Evolutionary conservation across 2,113 vertebrate genomes (phyloP).

Genomic region (Setophaga kirtlandii): DNA sequence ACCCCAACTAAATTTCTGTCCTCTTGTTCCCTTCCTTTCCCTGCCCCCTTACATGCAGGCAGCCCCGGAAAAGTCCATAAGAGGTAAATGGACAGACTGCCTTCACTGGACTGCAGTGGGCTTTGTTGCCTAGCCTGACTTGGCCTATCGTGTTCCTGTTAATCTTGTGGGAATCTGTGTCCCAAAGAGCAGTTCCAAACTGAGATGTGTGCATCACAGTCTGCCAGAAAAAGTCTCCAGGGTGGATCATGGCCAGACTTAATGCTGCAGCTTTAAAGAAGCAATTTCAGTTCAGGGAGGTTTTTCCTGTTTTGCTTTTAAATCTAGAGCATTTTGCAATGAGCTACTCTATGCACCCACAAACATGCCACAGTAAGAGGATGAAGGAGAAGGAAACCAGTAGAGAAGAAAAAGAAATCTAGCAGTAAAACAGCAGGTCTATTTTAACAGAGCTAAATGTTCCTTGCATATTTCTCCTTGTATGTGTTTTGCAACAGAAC

Average conservation of each 20-base stretch:
- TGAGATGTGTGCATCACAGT: background rate
- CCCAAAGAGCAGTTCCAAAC: slow-evolving; percentile 29
- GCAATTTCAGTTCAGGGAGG: background rate
- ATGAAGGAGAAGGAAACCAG: background rate
- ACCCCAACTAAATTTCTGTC: background rate
- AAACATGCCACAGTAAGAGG: background rate
- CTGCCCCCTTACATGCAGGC: background rate
- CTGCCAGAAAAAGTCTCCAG: slow-evolving; percentile 30
- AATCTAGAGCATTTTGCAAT: background rate
- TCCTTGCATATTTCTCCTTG: background rate
- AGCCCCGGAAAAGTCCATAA: background rate
- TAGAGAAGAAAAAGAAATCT: background rate
- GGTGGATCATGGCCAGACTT: background rate
- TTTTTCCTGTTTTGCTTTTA: background rate
- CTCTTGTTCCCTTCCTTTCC: background rate
- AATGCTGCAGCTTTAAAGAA: slow-evolving; percentile 18
- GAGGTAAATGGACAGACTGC: background rate
- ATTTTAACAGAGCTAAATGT: background rate
- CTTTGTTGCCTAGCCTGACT: background rate
- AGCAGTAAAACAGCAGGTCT: background rate
- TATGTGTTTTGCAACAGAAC: background rate
- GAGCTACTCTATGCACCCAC: background rate
- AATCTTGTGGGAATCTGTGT: background rate
- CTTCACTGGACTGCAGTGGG: background rate
- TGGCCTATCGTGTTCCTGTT: slow-evolving; percentile 20